These are phyloP conservation scores for Phalloptychus januarius DNA, from an alignment of 2,797 vertebrate species.

Conservation along the genomic window DNA sequence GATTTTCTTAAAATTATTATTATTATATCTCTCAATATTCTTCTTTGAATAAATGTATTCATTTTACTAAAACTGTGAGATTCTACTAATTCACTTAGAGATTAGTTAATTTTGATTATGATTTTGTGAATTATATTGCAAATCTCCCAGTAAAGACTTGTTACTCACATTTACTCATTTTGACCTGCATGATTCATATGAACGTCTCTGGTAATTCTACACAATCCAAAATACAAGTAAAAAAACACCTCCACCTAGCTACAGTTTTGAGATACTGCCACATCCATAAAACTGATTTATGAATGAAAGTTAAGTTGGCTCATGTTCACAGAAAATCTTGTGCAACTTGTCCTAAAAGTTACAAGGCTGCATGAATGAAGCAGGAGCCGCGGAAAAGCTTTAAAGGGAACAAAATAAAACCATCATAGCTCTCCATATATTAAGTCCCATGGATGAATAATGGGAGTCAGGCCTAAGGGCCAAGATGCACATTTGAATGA, in stretches of 20 bases:
- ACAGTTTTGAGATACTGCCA: background rate
- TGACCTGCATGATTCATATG: background rate
- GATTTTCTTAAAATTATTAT: background rate
- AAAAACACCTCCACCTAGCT: background rate
- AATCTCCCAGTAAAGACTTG: background rate
- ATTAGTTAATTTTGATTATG: background rate
- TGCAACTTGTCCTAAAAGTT: constrained; percentile 26
- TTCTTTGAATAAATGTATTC: background rate
- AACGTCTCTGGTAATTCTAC: background rate
- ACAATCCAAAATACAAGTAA: background rate
- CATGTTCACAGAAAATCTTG: constrained; percentile 5
- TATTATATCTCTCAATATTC: background rate
- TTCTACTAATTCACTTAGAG: background rate
- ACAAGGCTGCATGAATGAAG: constrained; percentile 17
- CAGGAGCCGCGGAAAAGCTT: constrained; percentile 35
- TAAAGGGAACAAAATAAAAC: constrained; percentile 38
- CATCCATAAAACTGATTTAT: background rate
- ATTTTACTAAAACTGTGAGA: background rate
- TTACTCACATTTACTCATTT: background rate
- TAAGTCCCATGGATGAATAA: constrained; percentile 55
- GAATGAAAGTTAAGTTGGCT: constrained; percentile 8
- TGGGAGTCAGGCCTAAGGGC: constrained; percentile 50
- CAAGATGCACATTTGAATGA: constrained; percentile 68
- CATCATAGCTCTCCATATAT: constrained; percentile 28
- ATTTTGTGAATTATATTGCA: background rate